Conservation (phyloP, 1,140 invertebrate species). For the Dinoponera quadriceps region DNA sequence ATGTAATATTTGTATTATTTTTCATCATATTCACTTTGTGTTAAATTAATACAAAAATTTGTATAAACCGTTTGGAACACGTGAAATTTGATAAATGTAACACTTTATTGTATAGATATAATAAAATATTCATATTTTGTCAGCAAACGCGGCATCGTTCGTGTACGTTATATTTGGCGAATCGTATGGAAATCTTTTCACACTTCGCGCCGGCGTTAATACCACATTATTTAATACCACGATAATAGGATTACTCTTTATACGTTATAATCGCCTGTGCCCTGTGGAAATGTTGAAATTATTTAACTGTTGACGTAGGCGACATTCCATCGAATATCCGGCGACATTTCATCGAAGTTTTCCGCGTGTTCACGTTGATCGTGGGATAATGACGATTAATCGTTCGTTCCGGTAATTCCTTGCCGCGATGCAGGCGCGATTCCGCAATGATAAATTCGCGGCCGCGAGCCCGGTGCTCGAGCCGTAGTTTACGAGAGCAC, state of each 20-base stretch:
- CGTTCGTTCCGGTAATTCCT: conserved; percentile 15
- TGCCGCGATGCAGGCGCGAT: conserved; percentile 11
- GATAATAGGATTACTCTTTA: not conserved
- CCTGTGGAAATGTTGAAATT: not conserved
- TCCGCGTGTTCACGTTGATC: conserved; percentile 8
- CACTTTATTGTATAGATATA: no score
- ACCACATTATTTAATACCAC: conserved; percentile 4
- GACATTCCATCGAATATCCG: not conserved
- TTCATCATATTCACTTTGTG: no score
- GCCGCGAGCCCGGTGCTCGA: conserved; percentile 21
- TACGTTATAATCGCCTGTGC: not conserved
- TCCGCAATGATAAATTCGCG: conserved; percentile 47
- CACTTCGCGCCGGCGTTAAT: not conserved
- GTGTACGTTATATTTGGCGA: not conserved
- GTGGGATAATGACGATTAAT: conserved; percentile 45
- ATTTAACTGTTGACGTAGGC: not conserved
- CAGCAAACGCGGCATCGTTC: no score
- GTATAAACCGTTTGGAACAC: no score
- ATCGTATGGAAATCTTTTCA: not conserved
- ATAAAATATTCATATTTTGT: no score
- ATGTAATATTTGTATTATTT: no score
- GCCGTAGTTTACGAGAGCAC: conserved; percentile 2
- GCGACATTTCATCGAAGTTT: conserved; percentile 3
- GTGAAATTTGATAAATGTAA: no score
- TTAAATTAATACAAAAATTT: no score